phyloP scores from a whole-genome alignment of 2,113 vertebrate genomes.

The Nerophis ophidion region DNA sequence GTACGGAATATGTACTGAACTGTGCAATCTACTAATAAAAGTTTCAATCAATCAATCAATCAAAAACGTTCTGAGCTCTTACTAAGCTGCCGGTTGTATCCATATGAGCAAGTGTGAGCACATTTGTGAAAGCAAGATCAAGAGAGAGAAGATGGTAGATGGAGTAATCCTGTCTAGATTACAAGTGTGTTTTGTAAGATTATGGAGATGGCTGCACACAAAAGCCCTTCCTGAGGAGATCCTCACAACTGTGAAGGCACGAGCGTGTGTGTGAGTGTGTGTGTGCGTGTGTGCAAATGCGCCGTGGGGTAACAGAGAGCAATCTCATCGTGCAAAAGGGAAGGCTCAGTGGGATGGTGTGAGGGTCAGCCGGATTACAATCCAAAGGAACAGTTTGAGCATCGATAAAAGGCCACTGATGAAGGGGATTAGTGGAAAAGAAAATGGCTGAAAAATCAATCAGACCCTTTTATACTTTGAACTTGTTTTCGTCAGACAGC shows the following conservation, averaged over 20 bases:
- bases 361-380: conserved; percentile 54
- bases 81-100: neutral
- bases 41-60: no score
- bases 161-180: conserved; percentile 50
- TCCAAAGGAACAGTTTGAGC: conserved; percentile 59
- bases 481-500: conserved; percentile 54
- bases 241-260: conserved; percentile 57
- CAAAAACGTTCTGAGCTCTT: neutral
- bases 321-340: conserved; percentile 27
- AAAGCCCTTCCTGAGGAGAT: conserved; percentile 63
- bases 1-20: no score
- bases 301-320: conserved; percentile 21
- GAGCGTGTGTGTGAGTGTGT: conserved; percentile 22
- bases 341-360: conserved; percentile 32
- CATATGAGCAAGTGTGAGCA: conserved; percentile 4
- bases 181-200: conserved; percentile 58
- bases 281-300: conserved; percentile 12
- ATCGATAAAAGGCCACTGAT: conserved; percentile 46
- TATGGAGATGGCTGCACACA: conserved; percentile 51
- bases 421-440: conserved; percentile 47
- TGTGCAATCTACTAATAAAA: no score
- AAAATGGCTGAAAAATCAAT: conserved; percentile 48
- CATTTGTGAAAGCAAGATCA: conserved; percentile 13
- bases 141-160: conserved; percentile 15
- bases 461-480: conserved; percentile 46